These are phyloP conservation scores for Rapana venosa DNA, from an alignment of 2,888 invertebrate genomes.

Conservation along the genomic window DNA sequence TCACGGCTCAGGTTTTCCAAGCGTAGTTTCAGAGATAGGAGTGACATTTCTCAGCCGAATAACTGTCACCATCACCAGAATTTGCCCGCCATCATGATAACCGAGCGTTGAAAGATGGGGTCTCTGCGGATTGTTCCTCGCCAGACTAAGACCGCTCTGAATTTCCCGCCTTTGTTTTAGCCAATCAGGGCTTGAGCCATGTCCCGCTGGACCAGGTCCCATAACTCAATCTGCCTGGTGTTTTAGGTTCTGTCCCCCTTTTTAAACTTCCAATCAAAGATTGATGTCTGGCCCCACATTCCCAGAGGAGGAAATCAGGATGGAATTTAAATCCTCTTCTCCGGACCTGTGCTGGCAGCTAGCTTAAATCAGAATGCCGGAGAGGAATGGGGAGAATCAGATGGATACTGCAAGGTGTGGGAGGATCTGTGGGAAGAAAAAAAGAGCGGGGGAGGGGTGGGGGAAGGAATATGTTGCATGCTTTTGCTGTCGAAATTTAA, in stretches of 20 bases:
- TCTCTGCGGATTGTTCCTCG: no score
- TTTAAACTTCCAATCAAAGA: conserved; percentile 32
- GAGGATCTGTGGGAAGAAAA: not conserved
- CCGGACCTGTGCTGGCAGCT: not conserved
- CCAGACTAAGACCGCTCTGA: not conserved
- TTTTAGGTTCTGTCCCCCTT: conserved; percentile 4
- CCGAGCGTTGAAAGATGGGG: not conserved
- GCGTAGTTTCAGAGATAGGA: not conserved
- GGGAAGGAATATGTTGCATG: no score
- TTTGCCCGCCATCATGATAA: not conserved
- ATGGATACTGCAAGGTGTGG: not conserved
- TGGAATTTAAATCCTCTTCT: conserved; percentile 3
- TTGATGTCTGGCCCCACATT: not conserved
- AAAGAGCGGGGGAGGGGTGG: no score
- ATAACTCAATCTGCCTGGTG: not conserved
- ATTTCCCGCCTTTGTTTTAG: not conserved
- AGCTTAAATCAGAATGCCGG: not conserved
- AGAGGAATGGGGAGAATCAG: not conserved
- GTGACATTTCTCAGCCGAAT: not conserved
- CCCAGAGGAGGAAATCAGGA: not conserved
- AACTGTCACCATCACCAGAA: not conserved
- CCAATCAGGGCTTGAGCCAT: not conserved
- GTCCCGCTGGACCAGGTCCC: not conserved
- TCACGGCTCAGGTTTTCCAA: not conserved
- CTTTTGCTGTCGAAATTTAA: no score